Base-by-base conservation (phyloP, 1,140 invertebrate species). In the Anagrus nilaparvatae region DNA sequence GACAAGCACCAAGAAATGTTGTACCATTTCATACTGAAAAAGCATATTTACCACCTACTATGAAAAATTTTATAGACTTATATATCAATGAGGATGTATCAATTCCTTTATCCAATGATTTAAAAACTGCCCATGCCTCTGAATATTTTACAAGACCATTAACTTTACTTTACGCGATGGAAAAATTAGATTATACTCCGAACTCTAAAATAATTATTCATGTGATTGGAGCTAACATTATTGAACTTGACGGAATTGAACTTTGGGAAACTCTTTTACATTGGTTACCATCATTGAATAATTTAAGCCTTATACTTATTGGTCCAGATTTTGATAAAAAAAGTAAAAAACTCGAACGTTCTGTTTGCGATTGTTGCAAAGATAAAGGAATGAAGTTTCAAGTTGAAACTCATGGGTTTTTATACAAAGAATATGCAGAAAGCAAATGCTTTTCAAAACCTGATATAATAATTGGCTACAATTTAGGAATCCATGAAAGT, bases 191-290 rank as follows among this genome's bases (percentile, higher is more conserved):
- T 31, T 52, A 44, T 29, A 13, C 17, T 5, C 21, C 42, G 5
- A 29, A 37, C 10, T 5, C 23, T 5, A 38, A 18, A n/a, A 40
- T 64, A 23, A 42, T 44, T 27, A 32, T 63, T 5, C 59, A 65
- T 43, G 28, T 65, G 4, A 50, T 63, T 38, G 62, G 54, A 9
- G 56, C 59, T 5, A 56, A 54, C 51, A 27, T 48, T 9, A 34
- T 51, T 5, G 62, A 63, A 39, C 13, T 55, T 1, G 27, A 53
- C n/a, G 46, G 50, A 38, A 20, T 53, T 12, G 44, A 52, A 33
- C 25, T 53, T 30, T 63, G 61, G 58, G 61, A 62, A 45, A 52
- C 54, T 29, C 8, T 61, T 1, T 49, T 61, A 6, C 61, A 63
- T 31, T 60, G 58, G 50, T 14, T 59, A 16, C 46, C 54, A 10